Percentiles rank a stretch among this genome's conserved stretches.
These are phyloP conservation scores for Scaptomyza tumidula DNA, from an alignment of 2,888 invertebrate genomes.

Conservation along the genomic window DNA sequence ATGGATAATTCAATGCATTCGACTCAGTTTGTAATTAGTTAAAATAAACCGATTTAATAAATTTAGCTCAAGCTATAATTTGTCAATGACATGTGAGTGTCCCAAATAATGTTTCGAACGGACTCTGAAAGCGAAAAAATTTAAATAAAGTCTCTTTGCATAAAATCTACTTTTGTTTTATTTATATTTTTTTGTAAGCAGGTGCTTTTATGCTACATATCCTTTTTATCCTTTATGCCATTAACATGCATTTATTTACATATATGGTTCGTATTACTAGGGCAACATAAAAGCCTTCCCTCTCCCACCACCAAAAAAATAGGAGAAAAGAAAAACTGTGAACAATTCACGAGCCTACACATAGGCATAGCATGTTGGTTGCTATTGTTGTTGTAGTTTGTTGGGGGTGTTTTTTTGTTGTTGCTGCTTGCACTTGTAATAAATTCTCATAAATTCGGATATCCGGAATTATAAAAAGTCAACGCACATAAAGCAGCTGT, in stretches of 20 bases:
- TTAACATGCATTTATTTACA: slow-evolving; percentile 18
- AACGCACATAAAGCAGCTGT: slow-evolving; percentile 32
- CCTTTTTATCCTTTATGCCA: slow-evolving; percentile 10
- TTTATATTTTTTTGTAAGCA: slow-evolving; percentile 23
- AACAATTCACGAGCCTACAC: slow-evolving; percentile 7
- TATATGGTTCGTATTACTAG: slow-evolving; percentile 33
- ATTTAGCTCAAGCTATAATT: background rate
- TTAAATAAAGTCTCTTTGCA: slow-evolving; percentile 28
- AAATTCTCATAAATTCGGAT: slow-evolving; percentile 37
- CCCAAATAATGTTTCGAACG: slow-evolving; percentile 32
- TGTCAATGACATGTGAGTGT: slow-evolving; percentile 6
- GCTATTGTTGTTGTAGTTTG: background rate
- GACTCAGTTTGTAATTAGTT: background rate
- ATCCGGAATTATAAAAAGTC: slow-evolving; percentile 35
- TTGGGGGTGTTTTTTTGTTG: slow-evolving; percentile 9
- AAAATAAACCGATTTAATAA: slow-evolving; percentile 2
- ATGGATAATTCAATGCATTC: slow-evolving; percentile 10
- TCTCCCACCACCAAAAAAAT: no score
- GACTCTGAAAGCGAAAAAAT: slow-evolving; percentile 33
- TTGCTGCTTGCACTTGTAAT: slow-evolving; percentile 37
- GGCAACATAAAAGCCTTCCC: slow-evolving; percentile 20
- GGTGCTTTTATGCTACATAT: slow-evolving; percentile 22
- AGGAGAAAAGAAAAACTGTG: background rate
- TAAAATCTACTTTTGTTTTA: slow-evolving; percentile 34
- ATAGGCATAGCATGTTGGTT: slow-evolving; percentile 14